Percentiles rank a stretch among this genome's conserved stretches.
Evolutionary conservation across 2,888 invertebrate species (phyloP).

Genomic region (Metacarcinus magister): DNA sequence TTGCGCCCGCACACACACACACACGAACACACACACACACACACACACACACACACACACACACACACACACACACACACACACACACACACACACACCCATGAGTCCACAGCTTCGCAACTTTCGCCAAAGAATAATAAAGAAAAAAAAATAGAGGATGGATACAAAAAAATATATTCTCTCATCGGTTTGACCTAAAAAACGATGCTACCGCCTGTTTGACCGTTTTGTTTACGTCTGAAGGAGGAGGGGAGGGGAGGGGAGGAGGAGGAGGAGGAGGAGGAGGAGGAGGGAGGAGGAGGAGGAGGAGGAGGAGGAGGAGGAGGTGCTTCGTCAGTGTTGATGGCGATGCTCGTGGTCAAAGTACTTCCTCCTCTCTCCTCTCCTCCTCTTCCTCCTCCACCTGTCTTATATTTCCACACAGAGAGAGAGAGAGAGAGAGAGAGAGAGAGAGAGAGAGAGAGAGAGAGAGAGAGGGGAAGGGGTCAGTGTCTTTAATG

Average conservation of each 20-base stretch:
- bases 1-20: too few species aligned
- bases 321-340: neutral
- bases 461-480: too few species aligned
- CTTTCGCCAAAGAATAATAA: neutral
- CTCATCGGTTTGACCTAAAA: neutral
- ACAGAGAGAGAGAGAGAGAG: too few species aligned
- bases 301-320: too few species aligned
- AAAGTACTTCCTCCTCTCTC: neutral
- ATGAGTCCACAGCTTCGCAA: neutral
- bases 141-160: neutral
- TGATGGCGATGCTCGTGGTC: slow-evolving; percentile 26
- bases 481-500: too few species aligned
- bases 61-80: too few species aligned
- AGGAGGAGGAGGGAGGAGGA: neutral
- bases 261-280: slow-evolving; percentile 26
- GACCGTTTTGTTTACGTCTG: slow-evolving; percentile 26
- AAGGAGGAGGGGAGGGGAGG: neutral
- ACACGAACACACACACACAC: too few species aligned
- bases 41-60: too few species aligned
- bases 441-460: too few species aligned
- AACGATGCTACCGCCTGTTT: too few species aligned
- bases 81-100: too few species aligned
- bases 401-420: neutral
- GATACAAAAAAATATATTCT: neutral
- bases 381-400: neutral